Conservation (phyloP, 2,113 vertebrate species). For the Apteryx owenii region DNA sequence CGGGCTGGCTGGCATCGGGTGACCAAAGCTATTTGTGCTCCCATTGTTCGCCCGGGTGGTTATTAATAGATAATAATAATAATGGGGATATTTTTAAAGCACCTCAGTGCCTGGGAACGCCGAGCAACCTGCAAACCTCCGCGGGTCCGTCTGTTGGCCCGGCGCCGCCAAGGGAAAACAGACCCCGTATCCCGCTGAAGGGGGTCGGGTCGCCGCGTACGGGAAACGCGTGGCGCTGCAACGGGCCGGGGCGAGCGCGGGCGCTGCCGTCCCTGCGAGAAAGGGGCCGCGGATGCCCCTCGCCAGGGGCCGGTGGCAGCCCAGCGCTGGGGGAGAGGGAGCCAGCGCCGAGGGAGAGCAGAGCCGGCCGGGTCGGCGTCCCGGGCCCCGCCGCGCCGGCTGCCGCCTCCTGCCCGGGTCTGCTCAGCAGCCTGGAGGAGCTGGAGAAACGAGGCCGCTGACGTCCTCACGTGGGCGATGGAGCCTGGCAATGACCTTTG, state of each 20-base stretch:
- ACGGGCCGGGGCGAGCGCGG: neutral
- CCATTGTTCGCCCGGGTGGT: slow-evolving; percentile 62
- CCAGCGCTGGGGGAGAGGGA: neutral
- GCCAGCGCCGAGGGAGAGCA: neutral
- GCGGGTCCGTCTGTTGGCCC: too few species aligned
- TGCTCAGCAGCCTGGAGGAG: neutral
- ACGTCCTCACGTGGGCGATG: slow-evolving; percentile 23
- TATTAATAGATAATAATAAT: slow-evolving; percentile 54
- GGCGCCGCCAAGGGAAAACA: too few species aligned
- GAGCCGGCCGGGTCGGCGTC: neutral
- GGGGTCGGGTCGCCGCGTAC: too few species aligned
- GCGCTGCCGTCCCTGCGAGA: neutral
- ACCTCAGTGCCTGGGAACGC: too few species aligned
- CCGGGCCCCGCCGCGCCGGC: too few species aligned
- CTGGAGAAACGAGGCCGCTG: slow-evolving; percentile 64
- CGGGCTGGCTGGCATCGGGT: slow-evolving; percentile 43
- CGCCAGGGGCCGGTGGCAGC: too few species aligned
- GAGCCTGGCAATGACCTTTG: slow-evolving; percentile 65
- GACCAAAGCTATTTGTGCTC: slow-evolving; percentile 42
- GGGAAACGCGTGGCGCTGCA: too few species aligned
- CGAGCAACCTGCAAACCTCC: too few species aligned
- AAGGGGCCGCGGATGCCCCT: neutral
- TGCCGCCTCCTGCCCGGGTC: neutral
- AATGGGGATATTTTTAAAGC: too few species aligned
- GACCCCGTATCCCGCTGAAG: too few species aligned